Conservation (phyloP, 2,888 invertebrate genomes). For the Cheilosia grossa region DNA sequence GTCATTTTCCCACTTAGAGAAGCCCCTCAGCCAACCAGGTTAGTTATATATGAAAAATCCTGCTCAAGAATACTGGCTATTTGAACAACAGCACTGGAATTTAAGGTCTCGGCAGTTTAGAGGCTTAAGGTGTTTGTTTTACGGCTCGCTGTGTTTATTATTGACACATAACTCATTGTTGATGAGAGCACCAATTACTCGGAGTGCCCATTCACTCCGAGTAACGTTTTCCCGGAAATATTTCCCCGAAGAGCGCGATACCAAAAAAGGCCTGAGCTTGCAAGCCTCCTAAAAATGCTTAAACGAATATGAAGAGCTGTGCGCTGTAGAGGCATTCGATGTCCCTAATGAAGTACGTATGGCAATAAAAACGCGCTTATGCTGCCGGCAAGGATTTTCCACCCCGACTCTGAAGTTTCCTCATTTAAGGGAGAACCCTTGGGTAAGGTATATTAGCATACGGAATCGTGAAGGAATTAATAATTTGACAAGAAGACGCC, state of each 20-base stretch:
- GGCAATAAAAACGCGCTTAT: constrained; percentile 39
- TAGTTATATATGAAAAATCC: constrained; percentile 6
- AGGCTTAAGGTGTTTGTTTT: constrained; percentile 51
- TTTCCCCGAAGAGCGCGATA: background rate
- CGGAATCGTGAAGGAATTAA: background rate
- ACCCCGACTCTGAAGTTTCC: constrained; percentile 5
- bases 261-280: background rate
- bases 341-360: constrained; percentile 38
- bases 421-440: constrained; percentile 11
- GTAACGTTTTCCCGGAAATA: constrained; percentile 41
- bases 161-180: constrained; percentile 55
- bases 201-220: too few species aligned
- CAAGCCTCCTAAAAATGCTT: constrained; percentile 17
- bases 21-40: background rate
- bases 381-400: constrained; percentile 22
- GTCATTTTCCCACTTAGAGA: constrained; percentile 26
- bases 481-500: background rate
- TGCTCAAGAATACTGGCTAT: background rate
- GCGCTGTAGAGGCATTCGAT: constrained; percentile 11
- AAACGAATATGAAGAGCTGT: constrained; percentile 8
- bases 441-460: background rate
- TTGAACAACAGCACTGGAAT: constrained; percentile 9
- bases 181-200: constrained; percentile 39
- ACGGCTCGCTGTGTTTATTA: constrained; percentile 26
- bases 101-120: constrained; percentile 30